These are phyloP conservation scores for Cryptoprocta ferox DNA, from an alignment of 2,797 vertebrate species.

Conservation along the genomic window DNA sequence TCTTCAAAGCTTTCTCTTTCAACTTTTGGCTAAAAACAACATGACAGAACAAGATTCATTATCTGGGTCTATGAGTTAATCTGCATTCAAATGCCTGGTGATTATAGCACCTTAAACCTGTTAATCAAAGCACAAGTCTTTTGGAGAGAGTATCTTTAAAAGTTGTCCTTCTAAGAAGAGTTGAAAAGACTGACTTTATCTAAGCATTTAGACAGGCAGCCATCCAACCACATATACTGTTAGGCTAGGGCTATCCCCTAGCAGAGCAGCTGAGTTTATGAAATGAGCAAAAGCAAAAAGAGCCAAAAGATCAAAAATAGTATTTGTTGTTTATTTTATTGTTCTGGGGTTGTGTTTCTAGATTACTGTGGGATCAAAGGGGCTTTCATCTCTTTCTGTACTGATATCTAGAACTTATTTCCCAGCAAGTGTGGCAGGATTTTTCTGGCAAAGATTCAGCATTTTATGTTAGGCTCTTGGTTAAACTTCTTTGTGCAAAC, in stretches of 20 bases:
- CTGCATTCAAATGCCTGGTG: constrained; percentile 42
- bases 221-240: background rate
- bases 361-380: constrained; percentile 24
- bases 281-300: background rate
- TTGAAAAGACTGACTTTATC: background rate
- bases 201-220: background rate
- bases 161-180: background rate
- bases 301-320: constrained; percentile 10
- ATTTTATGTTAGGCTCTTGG: constrained; percentile 1
- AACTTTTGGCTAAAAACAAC: constrained; percentile 67
- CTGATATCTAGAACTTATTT: background rate
- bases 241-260: background rate
- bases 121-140: constrained; percentile 18
- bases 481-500: constrained; percentile 1
- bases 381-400: background rate
- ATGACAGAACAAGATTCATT: constrained; percentile 54
- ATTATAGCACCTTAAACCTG: constrained; percentile 40
- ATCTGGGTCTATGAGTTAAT: constrained; percentile 52
- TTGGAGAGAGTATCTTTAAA: constrained; percentile 44
- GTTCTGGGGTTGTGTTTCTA: constrained; percentile 24
- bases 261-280: background rate
- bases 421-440: background rate
- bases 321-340: constrained; percentile 20
- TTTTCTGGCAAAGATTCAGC: background rate
- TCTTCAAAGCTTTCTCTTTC: constrained; percentile 73